phyloP scores from a whole-genome alignment of 2,113 vertebrate genomes.

The Mesembrinibis cayennensis region DNA sequence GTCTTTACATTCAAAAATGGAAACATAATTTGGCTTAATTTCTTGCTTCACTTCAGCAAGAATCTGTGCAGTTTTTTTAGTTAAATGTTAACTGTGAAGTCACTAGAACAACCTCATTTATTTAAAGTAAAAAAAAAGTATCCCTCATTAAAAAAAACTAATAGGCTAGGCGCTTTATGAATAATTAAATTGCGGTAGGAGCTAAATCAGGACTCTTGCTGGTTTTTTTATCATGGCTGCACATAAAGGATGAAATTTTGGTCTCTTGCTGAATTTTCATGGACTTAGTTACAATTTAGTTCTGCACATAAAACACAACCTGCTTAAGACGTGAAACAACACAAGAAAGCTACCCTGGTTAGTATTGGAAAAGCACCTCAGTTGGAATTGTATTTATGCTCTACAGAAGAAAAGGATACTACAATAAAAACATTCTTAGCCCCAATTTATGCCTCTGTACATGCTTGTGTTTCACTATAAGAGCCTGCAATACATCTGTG shows the following conservation, averaged over 20 bases:
- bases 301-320: neutral
- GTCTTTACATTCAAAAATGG: neutral
- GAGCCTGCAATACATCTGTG: neutral
- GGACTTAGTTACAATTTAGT: neutral
- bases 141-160: neutral
- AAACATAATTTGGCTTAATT: neutral
- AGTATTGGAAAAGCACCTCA: neutral
- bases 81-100: slow-evolving; percentile 6
- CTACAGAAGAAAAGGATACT: neutral
- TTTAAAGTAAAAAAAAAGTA: neutral
- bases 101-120: neutral
- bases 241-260: neutral
- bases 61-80: neutral
- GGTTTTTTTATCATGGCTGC: neutral
- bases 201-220: neutral
- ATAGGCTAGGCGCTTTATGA: neutral
- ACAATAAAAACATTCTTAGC: neutral
- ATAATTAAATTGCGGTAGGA: neutral
- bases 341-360: neutral
- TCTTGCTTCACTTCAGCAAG: neutral
- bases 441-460: neutral
- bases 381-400: neutral
- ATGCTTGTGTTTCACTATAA: neutral
- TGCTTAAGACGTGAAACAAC: neutral
- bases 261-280: neutral